Evolutionary conservation across 2,113 vertebrate genomes (phyloP).

Genomic region (Misgurnus anguillicaudatus): DNA sequence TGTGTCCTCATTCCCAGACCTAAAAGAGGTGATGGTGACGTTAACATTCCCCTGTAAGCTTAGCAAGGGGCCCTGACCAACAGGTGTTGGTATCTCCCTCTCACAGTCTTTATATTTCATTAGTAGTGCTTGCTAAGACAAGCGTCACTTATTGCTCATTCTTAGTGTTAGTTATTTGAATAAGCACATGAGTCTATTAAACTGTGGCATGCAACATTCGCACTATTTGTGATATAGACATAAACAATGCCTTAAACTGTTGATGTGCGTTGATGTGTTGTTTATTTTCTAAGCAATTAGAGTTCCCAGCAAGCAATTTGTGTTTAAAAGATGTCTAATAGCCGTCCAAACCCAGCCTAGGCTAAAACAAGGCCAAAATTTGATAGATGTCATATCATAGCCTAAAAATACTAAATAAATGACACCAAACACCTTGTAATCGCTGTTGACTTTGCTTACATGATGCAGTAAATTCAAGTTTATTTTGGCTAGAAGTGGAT

Average conservation of each 20-base stretch:
- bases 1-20: constrained; percentile 39
- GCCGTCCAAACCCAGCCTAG: too few species aligned
- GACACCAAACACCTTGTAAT: too few species aligned
- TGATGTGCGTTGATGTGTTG: background rate
- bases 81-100: constrained; percentile 47
- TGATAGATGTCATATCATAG: too few species aligned
- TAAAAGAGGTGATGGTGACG: constrained; percentile 48
- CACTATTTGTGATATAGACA: background rate
- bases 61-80: constrained; percentile 38
- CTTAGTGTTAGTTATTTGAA: background rate
- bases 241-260: too few species aligned
- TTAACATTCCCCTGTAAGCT: constrained; percentile 19
- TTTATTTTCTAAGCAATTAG: background rate
- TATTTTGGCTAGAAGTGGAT: too few species aligned
- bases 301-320: background rate
- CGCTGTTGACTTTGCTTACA: too few species aligned
- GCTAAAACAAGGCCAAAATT: too few species aligned
- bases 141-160: background rate
- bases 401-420: too few species aligned
- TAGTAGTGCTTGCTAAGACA: background rate
- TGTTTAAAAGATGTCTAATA: too few species aligned
- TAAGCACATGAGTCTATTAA: background rate
- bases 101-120: background rate
- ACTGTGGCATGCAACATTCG: background rate
- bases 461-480: too few species aligned